These are phyloP conservation scores for Elysia chlorotica DNA, from an alignment of 1,140 invertebrate species.

Conservation along the genomic window DNA sequence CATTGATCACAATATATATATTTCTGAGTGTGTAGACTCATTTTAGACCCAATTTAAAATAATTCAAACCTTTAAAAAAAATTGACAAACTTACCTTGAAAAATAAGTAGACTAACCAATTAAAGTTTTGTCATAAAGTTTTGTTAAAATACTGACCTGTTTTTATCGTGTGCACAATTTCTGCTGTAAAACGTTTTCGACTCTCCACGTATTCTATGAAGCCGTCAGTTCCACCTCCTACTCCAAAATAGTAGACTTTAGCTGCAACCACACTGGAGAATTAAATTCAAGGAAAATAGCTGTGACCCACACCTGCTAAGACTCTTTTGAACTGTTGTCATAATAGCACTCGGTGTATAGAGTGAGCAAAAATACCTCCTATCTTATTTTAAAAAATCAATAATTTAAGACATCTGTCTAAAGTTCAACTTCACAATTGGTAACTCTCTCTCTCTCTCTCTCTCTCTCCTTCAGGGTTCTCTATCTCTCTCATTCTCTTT, in stretches of 20 bases:
- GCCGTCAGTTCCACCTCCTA: conserved; percentile 74
- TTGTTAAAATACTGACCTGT: conserved; percentile 34
- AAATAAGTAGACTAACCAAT: too few species aligned
- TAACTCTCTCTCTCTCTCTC: too few species aligned
- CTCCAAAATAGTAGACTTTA: conserved; percentile 89
- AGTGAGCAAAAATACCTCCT: neutral
- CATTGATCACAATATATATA: too few species aligned
- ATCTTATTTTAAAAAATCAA: neutral
- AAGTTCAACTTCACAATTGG: too few species aligned
- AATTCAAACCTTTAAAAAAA: too few species aligned
- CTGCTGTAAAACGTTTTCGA: conserved; percentile 64
- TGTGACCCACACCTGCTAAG: neutral
- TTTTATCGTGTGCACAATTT: conserved; percentile 67
- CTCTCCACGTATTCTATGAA: conserved; percentile 72
- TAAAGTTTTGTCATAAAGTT: too few species aligned
- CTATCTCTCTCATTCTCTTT: too few species aligned
- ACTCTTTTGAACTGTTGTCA: neutral
- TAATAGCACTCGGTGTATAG: too few species aligned
- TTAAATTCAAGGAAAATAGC: conserved; percentile 31
- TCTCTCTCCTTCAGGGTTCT: too few species aligned
- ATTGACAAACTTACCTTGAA: too few species aligned
- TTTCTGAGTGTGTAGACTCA: too few species aligned
- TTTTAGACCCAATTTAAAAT: too few species aligned
- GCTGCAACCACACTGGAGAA: conserved; percentile 73
- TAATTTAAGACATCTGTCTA: neutral